Base-by-base conservation (phyloP, 2,113 vertebrate species). In the Aix galericulata region DNA sequence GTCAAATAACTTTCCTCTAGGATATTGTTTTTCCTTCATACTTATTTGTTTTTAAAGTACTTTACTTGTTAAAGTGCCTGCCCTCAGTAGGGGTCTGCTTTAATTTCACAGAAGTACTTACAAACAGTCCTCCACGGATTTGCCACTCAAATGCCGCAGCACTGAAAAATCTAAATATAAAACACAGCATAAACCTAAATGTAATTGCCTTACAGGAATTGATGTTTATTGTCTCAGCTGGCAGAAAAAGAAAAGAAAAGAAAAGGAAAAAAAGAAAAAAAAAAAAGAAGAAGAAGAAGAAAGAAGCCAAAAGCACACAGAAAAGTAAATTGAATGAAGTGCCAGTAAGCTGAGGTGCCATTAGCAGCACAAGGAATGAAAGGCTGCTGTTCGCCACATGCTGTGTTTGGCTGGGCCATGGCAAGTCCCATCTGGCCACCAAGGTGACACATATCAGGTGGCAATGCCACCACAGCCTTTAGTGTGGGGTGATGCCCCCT, bases 291-390 rank as follows among this genome's bases (percentile, higher is more conserved):
- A 50, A 23, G 3, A 9, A 20, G 4, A 18, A 44, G 44, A 18
- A 46, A 46, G 44, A 46, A 46, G 44, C 44, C 48, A 84, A 76
- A 96, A 92, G 32, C 36, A 58, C 21, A 9, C 60, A 48, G 52
- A 83, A 86, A 95, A 86, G 79, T 92, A 75, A 92, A 92, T 83
- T 81, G 82, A 82, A 13, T 93, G 86, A 84, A 87, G 58, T 56
- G 64, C 59, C 26, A n/a, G 44, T 55, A 83, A 94, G 93, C 66
- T 38, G 44, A 77, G 44, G 34, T 92, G 66, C 90, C 93, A 81
- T 83, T 86, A 93, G 76, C 1, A 86, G 73, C 68, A 32, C 26
- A 66, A 81, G 72, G 73, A 91, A 86, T 73, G 84, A 58, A 72
- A 79, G 71, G 44, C 27, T 76, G 64, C 87, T 93, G 89, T 92